Evolutionary conservation across 2,888 invertebrate genomes (phyloP), one percentile per base, ranked within the genome.

Genomic region (Apamea sordens): DNA sequence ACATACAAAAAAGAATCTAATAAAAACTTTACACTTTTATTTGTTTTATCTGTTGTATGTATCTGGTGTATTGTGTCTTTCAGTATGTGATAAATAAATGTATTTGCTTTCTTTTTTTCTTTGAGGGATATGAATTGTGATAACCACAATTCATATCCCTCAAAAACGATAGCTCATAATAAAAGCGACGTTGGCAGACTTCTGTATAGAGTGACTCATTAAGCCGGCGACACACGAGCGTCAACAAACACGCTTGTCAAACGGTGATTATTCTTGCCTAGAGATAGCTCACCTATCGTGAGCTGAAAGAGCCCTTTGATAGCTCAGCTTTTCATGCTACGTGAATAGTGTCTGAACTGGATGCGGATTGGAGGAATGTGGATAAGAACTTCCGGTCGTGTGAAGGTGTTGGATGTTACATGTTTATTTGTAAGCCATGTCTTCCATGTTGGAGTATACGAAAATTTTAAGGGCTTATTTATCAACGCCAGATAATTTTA

Each of bases 271-370:
- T 87, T 86, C 85, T 73, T 80, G 80, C 44, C 75, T 32, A 59
- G 80, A 86, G 88, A 88, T 87, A 84, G 89, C 84, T 84, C 83
- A 78, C 80, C 86, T 88, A 85, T 88, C 84, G 89, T 63, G 67
- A 47, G 69, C 79, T 89, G 89, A 89, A 89, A 89, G 85, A 72
- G 81, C 83, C 71, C 89, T 89, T 89, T 89, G 89, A 89, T 89
- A 83, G 76, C 75, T 78, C 53, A 36, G 79, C 89, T 88, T 86
- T 89, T 89, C 89, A 89, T 63, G 64, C 71, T 61, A 32, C 77
- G 41, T 89, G 89, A 89, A 89, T 89, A 82, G 89, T 89, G 89
- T 89, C 89, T 89, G 85, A 88, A 89, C 89, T 84, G 69, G 15
- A 6, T 28, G 10, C 10, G 32, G 88, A 84, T 61, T 73, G 4